Evolutionary conservation across 2,888 invertebrate species (phyloP).

Genomic region (Pegoplata infirma): DNA sequence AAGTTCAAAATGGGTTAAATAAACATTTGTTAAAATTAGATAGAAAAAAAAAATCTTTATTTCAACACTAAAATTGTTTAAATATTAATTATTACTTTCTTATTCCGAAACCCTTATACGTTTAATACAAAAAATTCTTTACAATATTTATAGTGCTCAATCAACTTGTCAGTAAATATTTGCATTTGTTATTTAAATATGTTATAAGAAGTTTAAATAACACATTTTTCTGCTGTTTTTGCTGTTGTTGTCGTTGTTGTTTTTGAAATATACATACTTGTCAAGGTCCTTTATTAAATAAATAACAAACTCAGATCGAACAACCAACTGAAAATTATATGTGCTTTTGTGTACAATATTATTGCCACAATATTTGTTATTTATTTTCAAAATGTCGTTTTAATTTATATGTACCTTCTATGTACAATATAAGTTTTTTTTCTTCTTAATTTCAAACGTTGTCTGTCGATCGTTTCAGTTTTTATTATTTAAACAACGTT

Average conservation of each 20-base stretch:
- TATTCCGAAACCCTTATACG: too few species aligned
- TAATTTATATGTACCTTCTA: too few species aligned
- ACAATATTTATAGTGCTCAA: constrained; percentile 30
- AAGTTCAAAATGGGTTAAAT: too few species aligned
- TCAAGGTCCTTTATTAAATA: constrained; percentile 38
- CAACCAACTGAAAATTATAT: constrained; percentile 1
- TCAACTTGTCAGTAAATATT: constrained; percentile 52
- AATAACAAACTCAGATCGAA: neutral
- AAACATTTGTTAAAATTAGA: too few species aligned
- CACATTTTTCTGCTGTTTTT: neutral
- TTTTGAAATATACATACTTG: neutral
- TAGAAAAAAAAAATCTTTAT: too few species aligned
- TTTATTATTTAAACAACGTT: constrained; percentile 26
- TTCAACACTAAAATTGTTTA: too few species aligned
- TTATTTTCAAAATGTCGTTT: constrained; percentile 22
- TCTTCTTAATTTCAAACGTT: neutral
- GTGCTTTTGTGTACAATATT: too few species aligned
- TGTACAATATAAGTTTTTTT: too few species aligned
- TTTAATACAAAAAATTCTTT: too few species aligned
- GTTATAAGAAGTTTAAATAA: neutral
- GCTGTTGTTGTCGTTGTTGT: too few species aligned
- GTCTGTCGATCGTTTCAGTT: neutral
- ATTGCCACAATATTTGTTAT: constrained; percentile 1
- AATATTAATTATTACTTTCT: too few species aligned
- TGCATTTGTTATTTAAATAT: constrained; percentile 36